Percentiles rank a stretch among this genome's conserved stretches.
Evolutionary conservation across 1,140 invertebrate genomes (phyloP).

Genomic region (Drosophila pallidifrons): DNA sequence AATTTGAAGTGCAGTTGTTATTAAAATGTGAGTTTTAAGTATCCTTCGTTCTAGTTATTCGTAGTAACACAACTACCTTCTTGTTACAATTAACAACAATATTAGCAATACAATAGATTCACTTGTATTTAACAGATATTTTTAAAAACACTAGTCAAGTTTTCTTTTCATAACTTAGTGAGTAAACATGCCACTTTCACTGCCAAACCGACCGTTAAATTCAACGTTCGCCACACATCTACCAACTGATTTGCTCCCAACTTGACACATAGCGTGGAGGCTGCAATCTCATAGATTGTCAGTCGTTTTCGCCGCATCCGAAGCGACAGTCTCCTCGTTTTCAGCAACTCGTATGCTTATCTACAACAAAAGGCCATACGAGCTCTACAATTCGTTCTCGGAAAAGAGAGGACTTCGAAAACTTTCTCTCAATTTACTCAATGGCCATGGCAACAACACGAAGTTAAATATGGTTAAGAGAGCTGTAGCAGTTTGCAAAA

Average conservation of each 20-base stretch:
- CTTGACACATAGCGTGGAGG: slow-evolving; percentile 71
- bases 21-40: background rate
- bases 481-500: slow-evolving; percentile 34
- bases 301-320: slow-evolving; percentile 42
- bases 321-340: slow-evolving; percentile 40
- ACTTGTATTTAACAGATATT: slow-evolving; percentile 25
- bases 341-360: slow-evolving; percentile 8
- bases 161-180: slow-evolving; percentile 13
- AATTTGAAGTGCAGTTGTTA: slow-evolving; percentile 30
- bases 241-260: slow-evolving; percentile 70
- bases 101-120: slow-evolving; percentile 7
- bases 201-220: slow-evolving; percentile 83
- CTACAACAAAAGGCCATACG: slow-evolving; percentile 39
- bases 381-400: slow-evolving; percentile 30
- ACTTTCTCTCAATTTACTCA: slow-evolving; percentile 14
- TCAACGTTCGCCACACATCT: slow-evolving; percentile 84
- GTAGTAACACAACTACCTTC: background rate
- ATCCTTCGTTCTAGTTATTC: background rate
- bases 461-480: slow-evolving; percentile 61
- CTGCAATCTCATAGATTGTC: slow-evolving; percentile 60
- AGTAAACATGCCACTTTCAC: slow-evolving; percentile 62
- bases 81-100: background rate
- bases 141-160: slow-evolving; percentile 43
- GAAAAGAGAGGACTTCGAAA: slow-evolving; percentile 42
- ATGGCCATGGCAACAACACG: slow-evolving; percentile 8